Conservation (phyloP, 1,140 invertebrate genomes). For the Drosophila ironensis region DNA sequence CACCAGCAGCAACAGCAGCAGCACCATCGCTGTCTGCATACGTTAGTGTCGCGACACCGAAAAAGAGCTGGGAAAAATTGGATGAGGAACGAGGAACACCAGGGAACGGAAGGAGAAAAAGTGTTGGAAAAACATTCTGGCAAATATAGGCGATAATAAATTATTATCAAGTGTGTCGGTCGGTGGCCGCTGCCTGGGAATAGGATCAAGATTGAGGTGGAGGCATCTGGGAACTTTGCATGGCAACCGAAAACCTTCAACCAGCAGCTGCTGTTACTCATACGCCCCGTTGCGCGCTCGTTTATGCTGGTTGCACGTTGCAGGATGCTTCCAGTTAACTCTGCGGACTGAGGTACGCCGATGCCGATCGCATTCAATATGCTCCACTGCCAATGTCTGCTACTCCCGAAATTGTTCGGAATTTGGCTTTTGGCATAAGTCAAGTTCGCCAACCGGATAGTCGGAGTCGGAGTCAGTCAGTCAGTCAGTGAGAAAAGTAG, state of each 20-base stretch:
- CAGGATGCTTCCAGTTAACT: background rate
- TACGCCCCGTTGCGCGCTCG: conserved; percentile 65
- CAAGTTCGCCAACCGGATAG: conserved; percentile 50
- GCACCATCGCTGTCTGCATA: conserved; percentile 31
- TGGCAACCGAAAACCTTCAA: conserved; percentile 49
- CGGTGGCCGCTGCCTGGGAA: conserved; percentile 7
- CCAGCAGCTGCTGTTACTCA: conserved; percentile 49
- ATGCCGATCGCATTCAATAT: conserved; percentile 52
- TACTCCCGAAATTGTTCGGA: conserved; percentile 64
- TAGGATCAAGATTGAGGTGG: conserved; percentile 4
- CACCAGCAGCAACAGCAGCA: too few relatives aligned
- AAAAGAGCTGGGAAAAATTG: too few relatives aligned
- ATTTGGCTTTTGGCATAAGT: conserved; percentile 67
- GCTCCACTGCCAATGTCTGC: conserved; percentile 57
- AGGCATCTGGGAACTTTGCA: conserved; percentile 47
- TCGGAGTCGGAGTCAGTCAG: conserved; percentile 9
- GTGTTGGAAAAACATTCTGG: conserved; percentile 13
- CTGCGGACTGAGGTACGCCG: background rate
- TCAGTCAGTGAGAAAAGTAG: conserved; percentile 54
- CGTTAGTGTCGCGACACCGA: conserved; percentile 39
- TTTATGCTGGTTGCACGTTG: conserved; percentile 30
- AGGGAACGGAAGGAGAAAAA: background rate
- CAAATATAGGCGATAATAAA: conserved; percentile 68
- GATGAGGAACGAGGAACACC: background rate
- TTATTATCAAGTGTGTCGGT: conserved; percentile 75